Evolutionary conservation across 2,888 invertebrate genomes (phyloP), one percentile per base, ranked within the genome.

Genomic region (Ichneumon xanthorius): DNA sequence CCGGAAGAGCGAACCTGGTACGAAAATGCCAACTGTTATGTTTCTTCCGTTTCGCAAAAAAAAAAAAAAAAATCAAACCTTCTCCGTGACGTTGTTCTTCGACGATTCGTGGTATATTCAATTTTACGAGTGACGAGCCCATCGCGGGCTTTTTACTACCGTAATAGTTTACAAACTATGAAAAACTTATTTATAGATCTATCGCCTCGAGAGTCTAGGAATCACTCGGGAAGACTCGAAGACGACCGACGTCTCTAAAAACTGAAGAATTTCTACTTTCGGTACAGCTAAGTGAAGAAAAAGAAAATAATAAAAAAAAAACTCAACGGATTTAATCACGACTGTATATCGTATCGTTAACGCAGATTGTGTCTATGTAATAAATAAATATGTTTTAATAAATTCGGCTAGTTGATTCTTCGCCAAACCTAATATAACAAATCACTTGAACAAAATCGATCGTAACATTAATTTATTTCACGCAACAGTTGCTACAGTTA

Each of bases 141-240:
- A 22, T 2, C 45, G 48, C 45, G 58, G 58, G 71, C 53, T 63
- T 40, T 30, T 40, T 7, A 50, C 37, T 55, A 68, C 14, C 67
- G 50, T 65, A 76, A 80, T 73, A 67, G 26, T 78, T 83, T 65
- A 53, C 50, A 77, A 63, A 82, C 40, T 58, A 22, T 71, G 79
- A 26, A 40, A 55, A 72, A 16, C 71, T 75, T 86, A 86, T 86
- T 86, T 77, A 80, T 77, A 72, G 82, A 82, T 11, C 50, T 65
- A 19, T 40, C 30, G 50, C 48, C 63, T 70, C 45, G 50, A 65
- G 50, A 65, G 22, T 50, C 50, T 33, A 19, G 75, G 30, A 50
- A 30, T 16, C 37, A 63, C n/a, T 11, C 48, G 33, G 30, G 48
- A 76, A 76, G 14, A 72, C 55, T 55, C 37, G 71, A 77, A 79